Base-by-base conservation (phyloP, 2,113 vertebrate genomes). In the Silurus glanis region DNA sequence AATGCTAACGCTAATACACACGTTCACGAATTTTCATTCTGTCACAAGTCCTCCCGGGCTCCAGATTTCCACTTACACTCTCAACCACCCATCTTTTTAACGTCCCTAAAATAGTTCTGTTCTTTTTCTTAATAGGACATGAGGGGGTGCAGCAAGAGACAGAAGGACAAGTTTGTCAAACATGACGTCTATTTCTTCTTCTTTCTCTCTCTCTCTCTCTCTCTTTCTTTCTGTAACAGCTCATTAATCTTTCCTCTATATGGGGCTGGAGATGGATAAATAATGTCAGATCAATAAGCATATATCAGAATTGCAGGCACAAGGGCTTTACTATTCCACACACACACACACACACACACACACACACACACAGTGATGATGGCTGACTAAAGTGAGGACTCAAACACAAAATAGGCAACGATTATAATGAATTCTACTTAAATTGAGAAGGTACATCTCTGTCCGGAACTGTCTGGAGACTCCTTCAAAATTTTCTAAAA, bases 61-160 rank as follows among this genome's bases (percentile, higher is more conserved):
- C 53, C 25, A 58, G 51, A 83, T 37, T 37, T 37, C 37, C 37
- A 37, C 3, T 37, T 37, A 37, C 37, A 37, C 72, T 71, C 58
- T n/a, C 37, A 59, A 53, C 61, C 56, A 75, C 53, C 56, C 28
- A 10, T 37, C 66, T 80, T 66, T 51, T 51, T 21, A 53, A 9
- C 51, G 19, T 9, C 17, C 75, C 23, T 74, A 62, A 62, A 83
- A 89, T 88, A 90, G 83, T 88, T 83, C 67, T 71, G 14, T 81
- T 85, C 45, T 61, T 84, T 62, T 79, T 37, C 25, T 55, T 74
- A 69, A 71, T 28, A 56, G 53, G 82, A 89, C 90, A 90, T 58
- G 66, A 90, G 89, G 88, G 74, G 88, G 84, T 79, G 72, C 81
- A 56, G 83, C 87, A 53, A 61, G 83, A 90, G 79, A 86, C 66